A percentile compares a stretch with the other conserved stretches of the same genome.
These are phyloP conservation scores for Calosoma granatense DNA, from an alignment of 1,140 invertebrate species.

Conservation along the genomic window DNA sequence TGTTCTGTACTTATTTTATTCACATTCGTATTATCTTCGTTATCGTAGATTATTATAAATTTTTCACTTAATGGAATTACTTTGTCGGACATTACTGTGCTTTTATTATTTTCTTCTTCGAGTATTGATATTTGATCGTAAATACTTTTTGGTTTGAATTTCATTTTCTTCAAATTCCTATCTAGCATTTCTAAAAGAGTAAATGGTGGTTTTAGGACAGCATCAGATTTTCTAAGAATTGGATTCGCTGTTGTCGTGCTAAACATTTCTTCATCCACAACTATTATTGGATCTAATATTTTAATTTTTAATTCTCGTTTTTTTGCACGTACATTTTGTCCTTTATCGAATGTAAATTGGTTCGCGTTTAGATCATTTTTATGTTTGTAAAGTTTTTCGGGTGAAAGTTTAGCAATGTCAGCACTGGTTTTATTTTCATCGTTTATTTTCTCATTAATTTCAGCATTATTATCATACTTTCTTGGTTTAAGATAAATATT, in stretches of 20 bases:
- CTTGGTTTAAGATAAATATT: neutral
- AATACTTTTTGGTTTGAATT: constrained; percentile 23
- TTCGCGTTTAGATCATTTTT: no score
- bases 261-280: neutral
- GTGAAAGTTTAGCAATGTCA: no score
- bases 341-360: no score
- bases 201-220: neutral
- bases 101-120: constrained; percentile 12
- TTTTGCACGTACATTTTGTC: neutral
- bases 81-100: neutral
- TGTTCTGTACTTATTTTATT: neutral
- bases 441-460: no score
- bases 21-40: neutral
- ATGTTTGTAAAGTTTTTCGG: no score
- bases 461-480: no score
- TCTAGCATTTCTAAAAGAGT: neutral
- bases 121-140: constrained; percentile 25
- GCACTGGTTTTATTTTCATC: no score
- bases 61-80: constrained; percentile 5
- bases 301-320: neutral
- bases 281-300: neutral
- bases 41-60: neutral
- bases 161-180: neutral
- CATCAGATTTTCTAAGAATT: neutral
- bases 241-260: neutral